These are phyloP conservation scores for Apotomis capreana DNA, from an alignment of 2,888 invertebrate species.

Conservation along the genomic window DNA sequence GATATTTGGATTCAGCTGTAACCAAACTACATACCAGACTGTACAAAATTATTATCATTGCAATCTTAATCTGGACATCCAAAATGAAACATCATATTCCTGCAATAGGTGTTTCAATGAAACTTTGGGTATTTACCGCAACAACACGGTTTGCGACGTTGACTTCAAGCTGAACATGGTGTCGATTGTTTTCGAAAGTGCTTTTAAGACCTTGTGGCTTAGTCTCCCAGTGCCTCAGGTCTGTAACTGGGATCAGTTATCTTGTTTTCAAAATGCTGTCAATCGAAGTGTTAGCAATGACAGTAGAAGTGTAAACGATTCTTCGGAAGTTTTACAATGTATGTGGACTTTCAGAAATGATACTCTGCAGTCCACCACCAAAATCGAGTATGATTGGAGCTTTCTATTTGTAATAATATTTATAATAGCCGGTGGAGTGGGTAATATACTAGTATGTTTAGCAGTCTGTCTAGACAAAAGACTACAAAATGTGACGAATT, in stretches of 20 bases:
- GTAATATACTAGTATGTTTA: constrained; percentile 96
- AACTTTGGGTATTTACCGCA: constrained; percentile 60
- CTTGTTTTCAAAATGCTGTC: constrained; percentile 62
- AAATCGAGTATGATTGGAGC: constrained; percentile 88
- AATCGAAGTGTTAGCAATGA: constrained; percentile 63
- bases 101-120: constrained; percentile 67
- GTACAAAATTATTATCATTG: constrained; percentile 50
- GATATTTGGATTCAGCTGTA: constrained; percentile 17
- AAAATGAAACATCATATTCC: constrained; percentile 77
- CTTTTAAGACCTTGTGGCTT: constrained; percentile 73
- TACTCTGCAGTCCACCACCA: constrained; percentile 55
- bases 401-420: constrained; percentile 93
- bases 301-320: constrained; percentile 51
- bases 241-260: constrained; percentile 66
- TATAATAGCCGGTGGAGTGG: constrained; percentile 93
- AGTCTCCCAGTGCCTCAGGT: constrained; percentile 63
- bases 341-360: constrained; percentile 65
- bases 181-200: constrained; percentile 70
- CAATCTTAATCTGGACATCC: constrained; percentile 69
- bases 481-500: constrained; percentile 97
- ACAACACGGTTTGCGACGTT: constrained; percentile 69
- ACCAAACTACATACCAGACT: constrained; percentile 3
- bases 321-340: constrained; percentile 68
- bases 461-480: constrained; percentile 95
- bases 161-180: constrained; percentile 73